Percentiles rank a stretch among this genome's conserved stretches.
Evolutionary conservation across 2,888 invertebrate genomes (phyloP).

Genomic region (Acanthosepion esculentum): DNA sequence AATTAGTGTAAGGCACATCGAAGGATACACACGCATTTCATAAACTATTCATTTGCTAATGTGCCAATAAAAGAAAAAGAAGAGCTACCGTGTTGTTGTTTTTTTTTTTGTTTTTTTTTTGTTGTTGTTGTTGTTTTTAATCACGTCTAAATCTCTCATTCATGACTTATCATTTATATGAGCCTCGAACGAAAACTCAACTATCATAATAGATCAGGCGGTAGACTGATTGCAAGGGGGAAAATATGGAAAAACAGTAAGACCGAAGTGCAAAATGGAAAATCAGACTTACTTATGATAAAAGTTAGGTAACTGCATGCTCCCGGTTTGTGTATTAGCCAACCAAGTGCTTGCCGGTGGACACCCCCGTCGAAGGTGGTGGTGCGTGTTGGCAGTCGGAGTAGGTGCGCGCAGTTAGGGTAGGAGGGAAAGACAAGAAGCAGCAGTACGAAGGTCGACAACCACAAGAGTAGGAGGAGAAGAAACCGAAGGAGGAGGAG

Average conservation of each 20-base stretch:
- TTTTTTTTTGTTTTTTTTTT: not conserved
- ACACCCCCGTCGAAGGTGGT: constrained; percentile 21
- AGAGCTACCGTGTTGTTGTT: not conserved
- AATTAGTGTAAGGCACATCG: not conserved
- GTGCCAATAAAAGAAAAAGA: not conserved
- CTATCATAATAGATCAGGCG: not conserved
- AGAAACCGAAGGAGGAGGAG: not conserved
- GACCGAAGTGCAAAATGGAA: constrained; percentile 1
- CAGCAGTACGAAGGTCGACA: constrained; percentile 20
- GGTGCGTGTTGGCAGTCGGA: constrained; percentile 33
- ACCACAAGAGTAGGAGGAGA: not conserved
- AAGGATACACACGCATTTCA: not conserved
- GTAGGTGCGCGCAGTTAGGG: not conserved
- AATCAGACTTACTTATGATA: constrained; percentile 44
- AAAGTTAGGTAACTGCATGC: constrained; percentile 46
- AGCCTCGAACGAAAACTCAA: not conserved
- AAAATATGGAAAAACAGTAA: not conserved
- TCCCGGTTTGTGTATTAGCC: constrained; percentile 37
- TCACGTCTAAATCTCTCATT: not conserved
- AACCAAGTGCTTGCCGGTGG: constrained; percentile 33
- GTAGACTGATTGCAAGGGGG: not conserved
- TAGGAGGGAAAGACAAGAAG: constrained; percentile 25
- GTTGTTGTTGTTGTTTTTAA: not conserved
- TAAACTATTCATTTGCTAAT: not conserved
- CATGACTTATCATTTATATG: not conserved